Percentiles rank a stretch among this genome's conserved stretches.
These are phyloP conservation scores for Myotis pilosus DNA, from an alignment of 2,797 vertebrate species.

Conservation along the genomic window DNA sequence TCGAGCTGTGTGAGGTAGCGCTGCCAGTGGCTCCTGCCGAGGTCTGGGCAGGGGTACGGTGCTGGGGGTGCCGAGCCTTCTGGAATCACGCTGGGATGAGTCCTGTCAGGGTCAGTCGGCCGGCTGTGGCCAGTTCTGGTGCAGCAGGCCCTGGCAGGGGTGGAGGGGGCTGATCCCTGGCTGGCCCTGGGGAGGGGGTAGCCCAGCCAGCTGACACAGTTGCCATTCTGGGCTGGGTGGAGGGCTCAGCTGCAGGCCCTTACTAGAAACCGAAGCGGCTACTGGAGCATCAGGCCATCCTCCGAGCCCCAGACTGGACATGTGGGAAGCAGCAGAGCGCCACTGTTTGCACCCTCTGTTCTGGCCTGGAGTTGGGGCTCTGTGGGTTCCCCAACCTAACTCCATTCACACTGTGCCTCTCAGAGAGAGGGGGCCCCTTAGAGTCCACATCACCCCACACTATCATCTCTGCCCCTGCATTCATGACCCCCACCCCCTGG, in stretches of 20 bases:
- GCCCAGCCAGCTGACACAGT: accelerated
- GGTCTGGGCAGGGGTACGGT: not conserved
- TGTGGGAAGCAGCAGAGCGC: not conserved
- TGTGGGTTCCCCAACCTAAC: not conserved
- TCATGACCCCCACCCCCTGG: too few species aligned
- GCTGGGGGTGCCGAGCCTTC: not conserved
- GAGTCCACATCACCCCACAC: not conserved
- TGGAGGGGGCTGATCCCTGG: not conserved
- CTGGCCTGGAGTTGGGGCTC: not conserved
- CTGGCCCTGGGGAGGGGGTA: accelerated
- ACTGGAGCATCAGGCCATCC: accelerated
- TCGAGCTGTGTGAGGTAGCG: accelerated
- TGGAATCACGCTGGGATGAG: accelerated
- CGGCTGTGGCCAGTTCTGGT: not conserved
- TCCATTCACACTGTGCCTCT: not conserved
- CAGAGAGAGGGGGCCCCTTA: accelerated
- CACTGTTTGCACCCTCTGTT: not conserved
- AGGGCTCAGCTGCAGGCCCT: accelerated
- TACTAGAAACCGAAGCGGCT: accelerated
- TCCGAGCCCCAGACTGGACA: not conserved
- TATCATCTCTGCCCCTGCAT: not conserved
- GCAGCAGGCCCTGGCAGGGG: not conserved
- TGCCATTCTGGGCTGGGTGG: accelerated
- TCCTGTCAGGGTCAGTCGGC: not conserved
- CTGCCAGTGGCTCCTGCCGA: not conserved